These are phyloP conservation scores for Hyperopisus bebe DNA, from an alignment of 2,113 vertebrate genomes.

Conservation along the genomic window DNA sequence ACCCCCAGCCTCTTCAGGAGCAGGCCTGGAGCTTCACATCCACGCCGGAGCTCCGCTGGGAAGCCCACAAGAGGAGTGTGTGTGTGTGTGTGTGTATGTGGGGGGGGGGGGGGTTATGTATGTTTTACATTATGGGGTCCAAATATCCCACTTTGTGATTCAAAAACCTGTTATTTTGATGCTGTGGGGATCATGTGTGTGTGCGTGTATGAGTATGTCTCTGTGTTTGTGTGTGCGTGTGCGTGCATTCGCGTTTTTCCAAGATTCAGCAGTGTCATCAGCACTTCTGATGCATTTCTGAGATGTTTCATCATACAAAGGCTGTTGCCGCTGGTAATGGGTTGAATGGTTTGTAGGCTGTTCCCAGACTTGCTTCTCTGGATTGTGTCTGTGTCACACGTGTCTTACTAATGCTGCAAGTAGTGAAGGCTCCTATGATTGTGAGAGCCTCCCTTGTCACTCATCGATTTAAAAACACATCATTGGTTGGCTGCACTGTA, in stretches of 20 bases:
- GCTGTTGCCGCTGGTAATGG: no score
- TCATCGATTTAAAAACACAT: neutral
- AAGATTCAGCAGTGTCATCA: neutral
- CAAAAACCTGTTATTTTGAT: neutral
- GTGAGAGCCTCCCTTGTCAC: neutral
- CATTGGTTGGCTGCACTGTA: neutral
- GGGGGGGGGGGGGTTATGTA: neutral
- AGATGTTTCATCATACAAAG: slow-evolving; percentile 6
- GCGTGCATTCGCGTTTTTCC: neutral
- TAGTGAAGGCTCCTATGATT: neutral
- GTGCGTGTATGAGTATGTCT: neutral
- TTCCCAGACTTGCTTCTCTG: neutral
- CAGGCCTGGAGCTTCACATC: neutral
- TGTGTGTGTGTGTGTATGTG: neutral
- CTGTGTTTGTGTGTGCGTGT: neutral
- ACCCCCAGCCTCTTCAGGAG: neutral
- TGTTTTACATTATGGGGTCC: neutral
- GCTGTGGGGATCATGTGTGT: neutral
- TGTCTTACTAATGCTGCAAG: neutral
- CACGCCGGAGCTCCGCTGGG: neutral
- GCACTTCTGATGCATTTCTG: slow-evolving; percentile 2
- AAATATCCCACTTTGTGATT: neutral
- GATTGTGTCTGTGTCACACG: neutral
- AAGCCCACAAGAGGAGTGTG: neutral
- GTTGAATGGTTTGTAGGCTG: neutral